Conservation (phyloP, 2,888 invertebrate species). For the Netelia melanura region DNA sequence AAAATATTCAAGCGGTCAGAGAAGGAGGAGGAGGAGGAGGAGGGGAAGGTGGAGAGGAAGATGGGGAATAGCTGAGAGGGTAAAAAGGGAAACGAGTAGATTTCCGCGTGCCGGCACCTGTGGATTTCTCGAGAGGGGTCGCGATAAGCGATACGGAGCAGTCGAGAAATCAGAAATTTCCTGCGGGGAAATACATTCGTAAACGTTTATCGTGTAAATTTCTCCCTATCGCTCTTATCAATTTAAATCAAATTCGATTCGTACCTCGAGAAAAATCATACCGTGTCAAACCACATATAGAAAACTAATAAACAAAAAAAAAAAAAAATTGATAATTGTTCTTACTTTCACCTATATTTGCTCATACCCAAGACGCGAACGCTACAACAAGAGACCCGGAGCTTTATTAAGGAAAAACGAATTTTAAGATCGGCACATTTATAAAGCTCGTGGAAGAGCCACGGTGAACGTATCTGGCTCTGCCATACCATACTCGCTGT, state of each 20-base stretch:
- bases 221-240: too few relatives aligned
- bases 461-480: slow-evolving; percentile 4
- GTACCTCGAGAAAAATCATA: too few relatives aligned
- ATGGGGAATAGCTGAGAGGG: slow-evolving; percentile 4
- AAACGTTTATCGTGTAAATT: neutral
- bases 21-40: neutral
- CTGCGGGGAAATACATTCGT: neutral
- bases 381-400: neutral
- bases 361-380: neutral
- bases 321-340: too few relatives aligned
- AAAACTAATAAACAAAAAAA: too few relatives aligned
- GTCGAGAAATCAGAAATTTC: slow-evolving; percentile 21
- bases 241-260: too few relatives aligned
- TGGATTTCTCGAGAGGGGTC: slow-evolving; percentile 46
- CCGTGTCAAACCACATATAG: too few relatives aligned
- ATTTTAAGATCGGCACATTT: slow-evolving; percentile 8
- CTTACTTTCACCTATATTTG: too few relatives aligned
- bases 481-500: slow-evolving; percentile 20
- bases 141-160: slow-evolving; percentile 16
- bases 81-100: slow-evolving; percentile 20
- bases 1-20: neutral
- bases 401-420: too few relatives aligned
- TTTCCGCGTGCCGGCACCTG: slow-evolving; percentile 60
- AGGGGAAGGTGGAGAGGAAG: neutral
- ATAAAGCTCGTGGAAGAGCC: slow-evolving; percentile 3